Base-by-base conservation (phyloP, 2,113 vertebrate genomes). In the Lonchura striata region DNA sequence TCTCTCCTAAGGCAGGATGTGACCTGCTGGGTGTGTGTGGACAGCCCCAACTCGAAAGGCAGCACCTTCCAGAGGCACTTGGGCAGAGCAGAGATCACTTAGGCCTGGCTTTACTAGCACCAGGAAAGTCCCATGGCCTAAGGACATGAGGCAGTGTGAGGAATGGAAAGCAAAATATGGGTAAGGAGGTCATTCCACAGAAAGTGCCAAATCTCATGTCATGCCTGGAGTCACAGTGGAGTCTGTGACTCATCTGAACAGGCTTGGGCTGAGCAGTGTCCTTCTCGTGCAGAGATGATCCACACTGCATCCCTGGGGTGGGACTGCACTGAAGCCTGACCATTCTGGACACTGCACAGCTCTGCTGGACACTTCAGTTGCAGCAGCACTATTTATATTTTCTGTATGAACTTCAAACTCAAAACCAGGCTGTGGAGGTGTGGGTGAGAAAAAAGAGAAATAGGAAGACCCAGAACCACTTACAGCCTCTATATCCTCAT, bases 401-500 rank as follows among this genome's bases (percentile, higher is more conserved):
- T 18, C 49, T 78, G 2, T 20, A 31, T 30, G 49, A 44, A 69
- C 18, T 60, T 64, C 42, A 66, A 90, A 39, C 30, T 68, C 39
- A 15, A 87, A 84, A 75, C 15, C 49, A 77, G 46, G 21, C 52
- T 69, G 3, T 44, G 60, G 76, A 83, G 90, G 3, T 30, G 37
- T 14, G 42, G 24, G 42, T 64, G 56, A 88, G 52, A 90, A 93
- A 37, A 54, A 65, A 65, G 54, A 85, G 42, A 78, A 86, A 56
- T 0, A 54, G 63, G 50, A 82, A 47, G 5, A 7, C 30, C 23
- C 37, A 16, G n/a, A 41, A 13, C 13, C 83, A 98, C 98, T 99
- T 80, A 99, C 99, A 14, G 99, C 99, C 83, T 99, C 99, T 1
- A 99, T 96, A 33, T 99, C 99, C 86, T 99, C 98, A 9, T 98